phyloP scores from a whole-genome alignment of 2,888 invertebrate genomes.

The Leuctra nigra region DNA sequence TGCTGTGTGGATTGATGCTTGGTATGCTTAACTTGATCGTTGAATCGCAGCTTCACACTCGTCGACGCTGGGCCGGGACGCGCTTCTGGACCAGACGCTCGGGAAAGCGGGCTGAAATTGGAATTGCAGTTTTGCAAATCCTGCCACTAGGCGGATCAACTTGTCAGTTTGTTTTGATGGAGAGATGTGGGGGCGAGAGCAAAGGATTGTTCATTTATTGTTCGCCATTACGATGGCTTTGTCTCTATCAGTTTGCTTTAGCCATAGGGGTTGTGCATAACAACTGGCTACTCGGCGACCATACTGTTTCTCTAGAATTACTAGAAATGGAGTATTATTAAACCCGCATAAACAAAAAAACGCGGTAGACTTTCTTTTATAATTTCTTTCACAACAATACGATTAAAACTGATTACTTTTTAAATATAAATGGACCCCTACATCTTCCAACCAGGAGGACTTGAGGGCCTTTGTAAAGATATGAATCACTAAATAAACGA shows the following conservation, averaged over 20 bases:
- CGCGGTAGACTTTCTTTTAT: too few species aligned
- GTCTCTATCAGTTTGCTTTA: not conserved
- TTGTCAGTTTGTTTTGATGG: slow-evolving; percentile 16
- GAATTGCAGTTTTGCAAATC: slow-evolving; percentile 16
- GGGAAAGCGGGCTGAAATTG: too few species aligned
- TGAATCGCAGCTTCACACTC: not conserved
- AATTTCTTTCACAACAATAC: too few species aligned
- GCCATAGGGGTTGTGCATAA: not conserved
- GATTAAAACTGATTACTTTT: too few species aligned
- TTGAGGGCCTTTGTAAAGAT: too few species aligned
- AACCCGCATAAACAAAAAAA: slow-evolving; percentile 10
- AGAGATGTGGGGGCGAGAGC: not conserved
- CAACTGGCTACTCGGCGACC: too few species aligned
- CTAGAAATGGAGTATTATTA: not conserved
- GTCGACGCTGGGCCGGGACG: not conserved
- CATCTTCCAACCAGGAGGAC: too few species aligned
- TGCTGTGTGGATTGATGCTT: too few species aligned
- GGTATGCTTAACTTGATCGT: not conserved
- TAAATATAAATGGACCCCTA: too few species aligned
- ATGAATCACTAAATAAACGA: too few species aligned
- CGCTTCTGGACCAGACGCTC: too few species aligned
- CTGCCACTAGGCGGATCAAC: slow-evolving; percentile 9
- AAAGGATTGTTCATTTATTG: slow-evolving; percentile 12
- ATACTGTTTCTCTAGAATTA: too few species aligned
- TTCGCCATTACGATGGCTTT: not conserved